These are phyloP conservation scores for Oryzias melastigma DNA, from an alignment of 2,113 vertebrate genomes.

Conservation along the genomic window DNA sequence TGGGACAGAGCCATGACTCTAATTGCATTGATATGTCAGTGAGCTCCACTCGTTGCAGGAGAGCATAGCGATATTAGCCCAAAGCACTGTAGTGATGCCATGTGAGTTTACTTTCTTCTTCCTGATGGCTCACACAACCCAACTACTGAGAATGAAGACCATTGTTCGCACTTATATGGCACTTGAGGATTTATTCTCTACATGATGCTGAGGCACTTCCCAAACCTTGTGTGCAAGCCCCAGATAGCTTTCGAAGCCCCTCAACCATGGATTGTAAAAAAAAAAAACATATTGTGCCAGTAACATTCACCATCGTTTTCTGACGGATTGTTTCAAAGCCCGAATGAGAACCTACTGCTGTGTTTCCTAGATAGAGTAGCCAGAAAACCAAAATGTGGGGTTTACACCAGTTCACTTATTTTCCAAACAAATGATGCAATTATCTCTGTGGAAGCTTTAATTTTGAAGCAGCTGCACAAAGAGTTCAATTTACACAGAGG, in stretches of 20 bases:
- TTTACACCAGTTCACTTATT: slow-evolving; percentile 16
- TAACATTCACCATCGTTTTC: slow-evolving; percentile 17
- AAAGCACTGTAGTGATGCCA: slow-evolving; percentile 29
- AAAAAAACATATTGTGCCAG: not conserved
- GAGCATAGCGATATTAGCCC: slow-evolving; percentile 52
- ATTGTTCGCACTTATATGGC: slow-evolving; percentile 6
- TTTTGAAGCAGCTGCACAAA: slow-evolving; percentile 26
- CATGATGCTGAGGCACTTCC: slow-evolving; percentile 12
- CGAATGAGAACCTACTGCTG: not conserved
- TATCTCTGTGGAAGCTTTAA: slow-evolving; percentile 16
- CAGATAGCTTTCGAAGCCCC: slow-evolving; percentile 8
- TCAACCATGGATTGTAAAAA: slow-evolving; percentile 8
- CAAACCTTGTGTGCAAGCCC: not conserved
- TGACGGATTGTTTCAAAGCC: slow-evolving; percentile 14
- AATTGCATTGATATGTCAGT: slow-evolving; percentile 70
- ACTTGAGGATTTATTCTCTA: slow-evolving; percentile 26
- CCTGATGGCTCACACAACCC: slow-evolving; percentile 39
- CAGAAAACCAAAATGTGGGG: slow-evolving; percentile 23
- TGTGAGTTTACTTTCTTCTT: slow-evolving; percentile 39
- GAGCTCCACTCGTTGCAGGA: slow-evolving; percentile 50
- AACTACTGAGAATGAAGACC: slow-evolving; percentile 19
- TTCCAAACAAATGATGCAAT: slow-evolving; percentile 4
- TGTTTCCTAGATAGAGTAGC: slow-evolving; percentile 25
- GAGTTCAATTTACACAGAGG: slow-evolving; percentile 14
- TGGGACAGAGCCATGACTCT: slow-evolving; percentile 63